Evolutionary conservation across 2,113 vertebrate genomes (phyloP).

Genomic region (Lycaon pictus): DNA sequence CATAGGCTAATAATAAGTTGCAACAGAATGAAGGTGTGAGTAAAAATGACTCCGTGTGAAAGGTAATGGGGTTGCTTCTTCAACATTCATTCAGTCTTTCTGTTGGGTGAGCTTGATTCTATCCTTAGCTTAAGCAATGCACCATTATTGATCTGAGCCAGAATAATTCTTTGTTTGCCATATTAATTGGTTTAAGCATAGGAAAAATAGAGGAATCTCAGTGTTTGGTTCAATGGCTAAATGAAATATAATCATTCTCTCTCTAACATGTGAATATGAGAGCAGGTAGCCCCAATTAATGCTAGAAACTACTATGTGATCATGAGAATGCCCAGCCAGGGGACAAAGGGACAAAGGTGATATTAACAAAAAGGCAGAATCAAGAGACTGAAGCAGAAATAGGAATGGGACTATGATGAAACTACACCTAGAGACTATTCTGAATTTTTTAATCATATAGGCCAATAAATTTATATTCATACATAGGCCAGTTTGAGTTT

Average conservation of each 20-base stretch:
- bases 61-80: neutral
- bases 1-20: neutral
- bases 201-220: neutral
- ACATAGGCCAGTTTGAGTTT: neutral
- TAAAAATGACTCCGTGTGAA: neutral
- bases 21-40: neutral
- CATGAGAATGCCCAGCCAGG: neutral
- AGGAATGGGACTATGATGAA: neutral
- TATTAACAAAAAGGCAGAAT: neutral
- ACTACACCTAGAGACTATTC: neutral
- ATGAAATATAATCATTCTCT: neutral
- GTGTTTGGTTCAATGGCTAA: neutral
- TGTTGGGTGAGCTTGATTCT: neutral
- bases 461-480: neutral
- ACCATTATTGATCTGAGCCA: neutral
- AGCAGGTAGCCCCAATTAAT: neutral
- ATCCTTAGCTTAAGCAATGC: neutral
- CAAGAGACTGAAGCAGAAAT: neutral
- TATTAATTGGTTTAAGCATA: neutral
- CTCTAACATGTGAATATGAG: neutral
- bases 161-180: neutral
- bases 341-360: neutral
- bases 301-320: neutral
- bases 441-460: neutral
- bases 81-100: constrained; percentile 7